phyloP scores from a whole-genome alignment of 2,888 invertebrate species.

The Metacarcinus magister region DNA sequence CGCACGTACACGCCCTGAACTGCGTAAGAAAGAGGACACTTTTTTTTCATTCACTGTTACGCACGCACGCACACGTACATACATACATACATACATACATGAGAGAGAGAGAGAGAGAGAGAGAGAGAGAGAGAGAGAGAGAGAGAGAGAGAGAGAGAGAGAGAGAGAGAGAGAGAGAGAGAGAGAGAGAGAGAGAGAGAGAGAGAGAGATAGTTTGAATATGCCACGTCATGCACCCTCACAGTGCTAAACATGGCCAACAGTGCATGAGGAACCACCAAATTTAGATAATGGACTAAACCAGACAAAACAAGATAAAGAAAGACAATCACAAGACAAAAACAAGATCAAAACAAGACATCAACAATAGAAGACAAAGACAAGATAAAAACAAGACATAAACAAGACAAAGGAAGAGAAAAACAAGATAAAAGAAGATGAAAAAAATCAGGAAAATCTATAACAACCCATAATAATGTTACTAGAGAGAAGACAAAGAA shows the following conservation, averaged over 20 bases:
- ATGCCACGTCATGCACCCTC: background rate
- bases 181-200: background rate
- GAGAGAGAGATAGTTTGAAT: too few species aligned
- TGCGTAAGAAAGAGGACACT: background rate
- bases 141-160: slow-evolving; percentile 33
- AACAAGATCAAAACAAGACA: too few species aligned
- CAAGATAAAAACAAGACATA: too few species aligned
- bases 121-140: slow-evolving; percentile 36
- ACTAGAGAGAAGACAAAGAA: background rate
- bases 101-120: slow-evolving; percentile 35
- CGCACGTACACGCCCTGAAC: background rate
- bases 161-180: slow-evolving; percentile 28
- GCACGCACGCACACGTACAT: background rate
- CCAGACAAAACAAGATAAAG: background rate
- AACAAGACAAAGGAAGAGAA: too few species aligned
- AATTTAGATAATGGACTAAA: background rate
- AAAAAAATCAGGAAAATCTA: too few species aligned
- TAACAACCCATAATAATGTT: too few species aligned
- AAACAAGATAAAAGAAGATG: too few species aligned
- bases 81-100: background rate
- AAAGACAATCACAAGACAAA: background rate
- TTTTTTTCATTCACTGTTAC: background rate
- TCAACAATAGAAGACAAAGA: too few species aligned
- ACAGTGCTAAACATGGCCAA: background rate
- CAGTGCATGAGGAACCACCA: background rate